These are phyloP conservation scores for Coracopsis vasa DNA, from an alignment of 2,113 vertebrate genomes.

Conservation along the genomic window DNA sequence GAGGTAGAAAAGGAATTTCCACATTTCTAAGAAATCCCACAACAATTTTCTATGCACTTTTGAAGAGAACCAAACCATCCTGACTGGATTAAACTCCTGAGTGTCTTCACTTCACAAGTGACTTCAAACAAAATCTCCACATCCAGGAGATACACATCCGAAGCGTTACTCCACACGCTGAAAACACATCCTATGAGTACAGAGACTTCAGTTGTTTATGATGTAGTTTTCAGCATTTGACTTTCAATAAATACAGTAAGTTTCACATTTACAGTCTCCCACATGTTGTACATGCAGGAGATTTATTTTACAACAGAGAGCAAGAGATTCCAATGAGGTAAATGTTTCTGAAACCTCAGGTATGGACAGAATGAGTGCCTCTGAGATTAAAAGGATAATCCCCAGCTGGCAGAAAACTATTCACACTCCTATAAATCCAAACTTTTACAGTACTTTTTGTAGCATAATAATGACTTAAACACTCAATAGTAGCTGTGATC, in stretches of 20 bases:
- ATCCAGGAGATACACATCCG: neutral
- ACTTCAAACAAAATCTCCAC: neutral
- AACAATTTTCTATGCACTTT: neutral
- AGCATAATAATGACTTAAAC: constrained; percentile 4
- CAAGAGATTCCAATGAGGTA: constrained; percentile 43
- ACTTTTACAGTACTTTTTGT: neutral
- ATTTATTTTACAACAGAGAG: constrained; percentile 2
- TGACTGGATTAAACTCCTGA: neutral
- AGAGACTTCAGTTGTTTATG: neutral
- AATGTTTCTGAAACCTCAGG: constrained; percentile 6
- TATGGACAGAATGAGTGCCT: neutral
- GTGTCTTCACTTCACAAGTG: neutral
- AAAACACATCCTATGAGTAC: neutral
- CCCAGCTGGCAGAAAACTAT: constrained; percentile 28
- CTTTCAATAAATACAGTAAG: neutral
- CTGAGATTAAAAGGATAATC: constrained; percentile 44
- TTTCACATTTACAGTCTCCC: neutral
- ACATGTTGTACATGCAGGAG: neutral
- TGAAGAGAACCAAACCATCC: neutral
- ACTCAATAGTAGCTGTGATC: neutral
- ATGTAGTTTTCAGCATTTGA: neutral
- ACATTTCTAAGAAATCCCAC: neutral
- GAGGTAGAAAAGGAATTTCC: neutral
- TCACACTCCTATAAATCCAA: constrained; percentile 25
- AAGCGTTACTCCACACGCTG: neutral